A percentile compares a stretch with the other conserved stretches of the same genome.
Conservation (phyloP, 2,113 vertebrate genomes). For the Pangasianodon hypophthalmus region DNA sequence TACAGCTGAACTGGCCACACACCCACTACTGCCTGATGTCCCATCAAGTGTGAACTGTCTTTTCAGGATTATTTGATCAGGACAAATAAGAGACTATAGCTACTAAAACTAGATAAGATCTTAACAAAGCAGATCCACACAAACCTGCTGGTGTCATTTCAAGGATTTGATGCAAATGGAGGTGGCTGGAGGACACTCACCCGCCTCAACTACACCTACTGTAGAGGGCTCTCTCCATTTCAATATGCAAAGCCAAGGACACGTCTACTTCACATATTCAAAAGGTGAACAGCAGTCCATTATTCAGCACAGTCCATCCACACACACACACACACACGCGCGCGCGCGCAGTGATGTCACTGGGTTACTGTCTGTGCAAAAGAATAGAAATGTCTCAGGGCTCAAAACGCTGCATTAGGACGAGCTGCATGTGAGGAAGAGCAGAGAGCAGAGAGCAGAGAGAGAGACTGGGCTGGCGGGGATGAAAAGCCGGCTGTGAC, state of each 20-base stretch:
- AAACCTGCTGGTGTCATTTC: slow-evolving; percentile 12
- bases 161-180: slow-evolving; percentile 32
- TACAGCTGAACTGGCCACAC: not conserved
- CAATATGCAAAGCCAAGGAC: slow-evolving; percentile 17
- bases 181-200: slow-evolving; percentile 18
- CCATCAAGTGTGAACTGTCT: not conserved
- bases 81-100: not conserved
- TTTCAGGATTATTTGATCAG: not conserved
- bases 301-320: not conserved
- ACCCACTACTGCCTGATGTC: not conserved
- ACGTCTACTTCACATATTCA: slow-evolving; percentile 11
- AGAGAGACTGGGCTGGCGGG: not conserved
- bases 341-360: not conserved
- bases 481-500: not conserved
- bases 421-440: not conserved
- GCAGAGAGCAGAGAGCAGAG: not conserved
- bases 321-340: not conserved
- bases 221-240: not conserved
- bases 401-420: not conserved
- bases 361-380: not conserved
- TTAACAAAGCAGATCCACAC: not conserved
- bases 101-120: not conserved
- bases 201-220: slow-evolving; percentile 15
- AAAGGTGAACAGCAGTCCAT: slow-evolving; percentile 2
- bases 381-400: not conserved